These are phyloP conservation scores for Hipparchia semele DNA, from an alignment of 2,888 invertebrate species.

Conservation along the genomic window DNA sequence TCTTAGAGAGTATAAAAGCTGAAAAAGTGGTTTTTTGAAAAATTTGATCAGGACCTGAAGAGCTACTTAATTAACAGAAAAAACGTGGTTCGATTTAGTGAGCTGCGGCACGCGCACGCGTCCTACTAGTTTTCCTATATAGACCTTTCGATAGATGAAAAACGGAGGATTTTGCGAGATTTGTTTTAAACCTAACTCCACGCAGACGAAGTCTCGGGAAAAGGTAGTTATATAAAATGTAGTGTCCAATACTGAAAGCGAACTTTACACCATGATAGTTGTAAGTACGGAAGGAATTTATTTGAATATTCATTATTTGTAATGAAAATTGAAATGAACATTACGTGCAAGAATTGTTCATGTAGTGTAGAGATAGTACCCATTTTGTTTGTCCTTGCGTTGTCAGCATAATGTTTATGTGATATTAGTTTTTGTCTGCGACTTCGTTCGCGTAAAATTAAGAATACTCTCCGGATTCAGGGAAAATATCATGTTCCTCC, in stretches of 20 bases:
- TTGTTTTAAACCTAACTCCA: too few species aligned
- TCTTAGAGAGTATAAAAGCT: too few species aligned
- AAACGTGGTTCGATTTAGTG: too few species aligned
- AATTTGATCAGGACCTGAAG: too few species aligned
- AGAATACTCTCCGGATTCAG: neutral
- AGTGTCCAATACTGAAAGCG: neutral
- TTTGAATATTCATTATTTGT: constrained; percentile 6
- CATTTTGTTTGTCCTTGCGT: neutral
- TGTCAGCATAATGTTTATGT: neutral
- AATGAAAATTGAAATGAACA: neutral
- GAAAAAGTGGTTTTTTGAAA: too few species aligned
- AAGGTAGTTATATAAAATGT: too few species aligned
- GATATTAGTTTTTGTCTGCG: neutral
- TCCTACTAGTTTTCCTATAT: too few species aligned
- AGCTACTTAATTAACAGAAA: too few species aligned
- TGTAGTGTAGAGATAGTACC: neutral
- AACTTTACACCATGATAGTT: neutral
- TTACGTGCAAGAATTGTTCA: neutral
- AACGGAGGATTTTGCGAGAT: too few species aligned
- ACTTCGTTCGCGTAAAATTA: neutral
- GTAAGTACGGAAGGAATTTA: neutral
- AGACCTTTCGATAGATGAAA: too few species aligned
- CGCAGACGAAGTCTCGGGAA: too few species aligned
- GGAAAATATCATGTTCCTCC: neutral
- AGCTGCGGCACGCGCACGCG: too few species aligned